phyloP scores from a whole-genome alignment of 2,888 invertebrate species.

The Macrophya annulata region DNA sequence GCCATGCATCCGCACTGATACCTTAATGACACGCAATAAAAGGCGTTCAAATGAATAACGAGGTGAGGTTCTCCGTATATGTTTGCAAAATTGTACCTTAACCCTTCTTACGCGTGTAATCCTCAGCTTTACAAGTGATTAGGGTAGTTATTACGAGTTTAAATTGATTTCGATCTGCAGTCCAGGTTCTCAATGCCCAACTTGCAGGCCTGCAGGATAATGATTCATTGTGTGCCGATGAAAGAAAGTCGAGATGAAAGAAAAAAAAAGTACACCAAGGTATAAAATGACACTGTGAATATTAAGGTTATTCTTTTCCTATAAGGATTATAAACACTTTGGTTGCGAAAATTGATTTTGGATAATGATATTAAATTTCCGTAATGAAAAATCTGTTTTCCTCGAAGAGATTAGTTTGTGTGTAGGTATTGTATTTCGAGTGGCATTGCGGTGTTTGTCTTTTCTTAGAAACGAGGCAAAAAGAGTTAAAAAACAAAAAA shows the following conservation, averaged over 20 bases:
- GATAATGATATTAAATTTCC: background rate
- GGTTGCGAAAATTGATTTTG: background rate
- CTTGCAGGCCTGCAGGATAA: background rate
- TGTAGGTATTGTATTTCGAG: conserved; percentile 5
- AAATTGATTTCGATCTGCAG: conserved; percentile 9
- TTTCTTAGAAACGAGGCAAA: background rate
- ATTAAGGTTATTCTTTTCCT: background rate
- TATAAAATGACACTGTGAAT: background rate
- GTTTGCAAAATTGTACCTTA: background rate
- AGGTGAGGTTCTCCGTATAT: background rate
- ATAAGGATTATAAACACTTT: background rate
- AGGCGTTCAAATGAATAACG: background rate
- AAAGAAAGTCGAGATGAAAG: background rate
- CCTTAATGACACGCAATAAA: conserved; percentile 12
- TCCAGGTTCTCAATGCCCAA: background rate
- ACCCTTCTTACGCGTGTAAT: conserved; percentile 28
- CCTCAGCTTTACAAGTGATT: conserved; percentile 31
- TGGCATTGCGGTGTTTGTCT: background rate
- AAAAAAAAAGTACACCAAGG: background rate
- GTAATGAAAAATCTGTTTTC: background rate
- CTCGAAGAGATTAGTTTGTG: background rate
- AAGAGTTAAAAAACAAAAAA: background rate
- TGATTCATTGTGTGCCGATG: conserved; percentile 11
- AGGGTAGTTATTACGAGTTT: background rate
- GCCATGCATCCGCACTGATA: background rate